Evolutionary conservation across 2,113 vertebrate species (phyloP), one percentile per base, ranked within the genome.

Genomic region (Catharus minimus): DNA sequence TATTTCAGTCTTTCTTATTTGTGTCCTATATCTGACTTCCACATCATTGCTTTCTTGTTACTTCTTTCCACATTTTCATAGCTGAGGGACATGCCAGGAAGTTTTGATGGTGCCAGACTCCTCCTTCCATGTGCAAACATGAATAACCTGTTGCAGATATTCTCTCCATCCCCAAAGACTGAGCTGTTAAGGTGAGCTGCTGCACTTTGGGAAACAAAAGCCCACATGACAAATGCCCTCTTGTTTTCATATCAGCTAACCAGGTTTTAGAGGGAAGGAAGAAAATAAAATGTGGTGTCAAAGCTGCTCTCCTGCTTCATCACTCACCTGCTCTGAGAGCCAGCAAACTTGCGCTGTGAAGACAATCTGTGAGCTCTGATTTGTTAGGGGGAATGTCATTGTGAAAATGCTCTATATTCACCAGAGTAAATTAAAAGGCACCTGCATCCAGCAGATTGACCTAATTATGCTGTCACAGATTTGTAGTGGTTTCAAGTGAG

Each of bases 1-100:
- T 39, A 76, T 84, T 89, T 92, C 86, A 91, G 22, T 30, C 10
- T 38, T 83, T 5, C 47, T 71, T 87, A 62, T 55, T 89, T 77
- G 13, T 7, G 7, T 26, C 50, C 39, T 43, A 10, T 41, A 47
- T 66, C 62, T 53, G 82, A 16, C 36, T 92, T 33, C 36, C 21
- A 33, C n/a, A 52, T 76, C 75, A 72, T 61, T 73, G 47, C 50
- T 72, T 82, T 47, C 24, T 74, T 75, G 46, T 30, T 67, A 23
- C 11, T 20, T 68, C 32, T 56, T 87, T 47, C 32, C 38, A 28
- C 7, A 2, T 55, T 81, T 75, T 57, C 61, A 75, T 7, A 90
- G 38, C 33, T 44, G 33, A 64, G 53, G 32, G 28, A 68, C 41
- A 4, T 2, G 14, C 28, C 49, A 33, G 39, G 64, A 46, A 24